A percentile compares a stretch with the other conserved stretches of the same genome.
Evolutionary conservation across 2,113 vertebrate genomes (phyloP).

Genomic region (Alethe castanea): DNA sequence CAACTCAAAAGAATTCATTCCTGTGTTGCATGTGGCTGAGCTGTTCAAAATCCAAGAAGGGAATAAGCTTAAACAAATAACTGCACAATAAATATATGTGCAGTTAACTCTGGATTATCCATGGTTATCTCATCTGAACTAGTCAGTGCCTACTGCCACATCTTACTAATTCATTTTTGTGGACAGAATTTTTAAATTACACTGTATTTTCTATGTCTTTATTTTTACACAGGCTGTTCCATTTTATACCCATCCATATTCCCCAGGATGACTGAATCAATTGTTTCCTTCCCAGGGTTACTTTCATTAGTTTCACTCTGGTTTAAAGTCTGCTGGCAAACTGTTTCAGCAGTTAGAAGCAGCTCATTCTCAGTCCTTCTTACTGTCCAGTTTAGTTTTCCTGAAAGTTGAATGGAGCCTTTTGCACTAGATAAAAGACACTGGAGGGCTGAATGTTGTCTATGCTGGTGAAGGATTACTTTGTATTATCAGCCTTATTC

Average conservation of each 20-base stretch:
- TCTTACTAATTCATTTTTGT: not conserved
- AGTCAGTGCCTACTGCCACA: not conserved
- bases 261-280: not conserved
- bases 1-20: slow-evolving; percentile 48
- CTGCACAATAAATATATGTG: not conserved
- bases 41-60: slow-evolving; percentile 8
- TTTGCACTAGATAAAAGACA: not conserved
- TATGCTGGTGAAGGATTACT: not conserved
- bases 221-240: not conserved
- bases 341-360: not conserved
- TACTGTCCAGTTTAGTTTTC: not conserved
- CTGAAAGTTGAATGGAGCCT: not conserved
- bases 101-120: not conserved
- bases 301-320: not conserved
- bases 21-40: slow-evolving; percentile 34
- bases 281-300: not conserved
- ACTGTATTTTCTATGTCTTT: not conserved
- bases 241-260: not conserved
- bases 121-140: not conserved
- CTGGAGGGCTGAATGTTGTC: not conserved
- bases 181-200: not conserved
- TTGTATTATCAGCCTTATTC: not conserved
- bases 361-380: not conserved
- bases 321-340: not conserved
- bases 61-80: not conserved